These are phyloP conservation scores for Tenebrosternarchus preto DNA, from an alignment of 2,113 vertebrate genomes.

Conservation along the genomic window DNA sequence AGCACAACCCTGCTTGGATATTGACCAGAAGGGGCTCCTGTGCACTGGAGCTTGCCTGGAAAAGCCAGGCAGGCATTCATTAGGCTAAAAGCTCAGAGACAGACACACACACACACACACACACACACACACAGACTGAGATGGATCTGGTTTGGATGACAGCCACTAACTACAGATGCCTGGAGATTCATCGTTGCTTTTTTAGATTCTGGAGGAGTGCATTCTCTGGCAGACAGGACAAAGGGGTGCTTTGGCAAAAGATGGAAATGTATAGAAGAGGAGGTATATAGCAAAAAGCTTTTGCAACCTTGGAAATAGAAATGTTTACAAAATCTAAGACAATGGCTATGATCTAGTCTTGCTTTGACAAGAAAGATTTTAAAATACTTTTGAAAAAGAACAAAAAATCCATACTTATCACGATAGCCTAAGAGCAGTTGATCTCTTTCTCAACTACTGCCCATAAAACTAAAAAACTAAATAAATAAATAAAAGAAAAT, in stretches of 20 bases:
- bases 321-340: not conserved
- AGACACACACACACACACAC: conserved; percentile 1
- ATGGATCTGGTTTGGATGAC: conserved; percentile 46
- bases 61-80: conserved; percentile 61
- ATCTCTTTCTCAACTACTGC: too few relatives aligned
- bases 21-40: conserved; percentile 64
- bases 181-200: conserved; percentile 42
- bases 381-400: too few relatives aligned
- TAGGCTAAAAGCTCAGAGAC: conserved; percentile 73
- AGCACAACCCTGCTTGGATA: conserved; percentile 59
- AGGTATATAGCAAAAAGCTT: not conserved
- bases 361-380: not conserved
- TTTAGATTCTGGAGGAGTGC: conserved; percentile 37
- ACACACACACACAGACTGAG: conserved; percentile 32
- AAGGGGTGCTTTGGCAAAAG: not conserved
- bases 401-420: too few relatives aligned
- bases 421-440: too few relatives aligned
- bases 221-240: conserved; percentile 8
- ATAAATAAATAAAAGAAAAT: too few relatives aligned
- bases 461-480: too few relatives aligned
- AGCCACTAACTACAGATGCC: conserved; percentile 46
- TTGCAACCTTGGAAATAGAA: not conserved
- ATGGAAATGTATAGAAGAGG: not conserved
- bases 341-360: not conserved
- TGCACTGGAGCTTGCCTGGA: conserved; percentile 23